Percentiles rank a stretch among this genome's conserved stretches.
Conservation (phyloP, 2,113 vertebrate species). For the Cheirogaleus medius region DNA sequence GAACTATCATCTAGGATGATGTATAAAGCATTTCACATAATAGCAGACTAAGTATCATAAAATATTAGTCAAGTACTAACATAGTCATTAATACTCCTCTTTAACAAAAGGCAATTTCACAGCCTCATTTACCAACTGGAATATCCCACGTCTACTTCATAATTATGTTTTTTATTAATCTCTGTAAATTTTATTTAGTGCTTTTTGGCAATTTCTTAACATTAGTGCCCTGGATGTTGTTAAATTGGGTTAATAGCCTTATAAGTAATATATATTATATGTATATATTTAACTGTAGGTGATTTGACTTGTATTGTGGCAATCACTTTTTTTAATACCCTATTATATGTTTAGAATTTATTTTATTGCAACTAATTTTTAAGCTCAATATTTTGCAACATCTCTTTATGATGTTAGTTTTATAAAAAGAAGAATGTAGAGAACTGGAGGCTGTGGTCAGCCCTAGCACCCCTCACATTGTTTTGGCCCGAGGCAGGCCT, state of each 20-base stretch:
- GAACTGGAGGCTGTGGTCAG: background rate
- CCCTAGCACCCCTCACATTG: slow-evolving; percentile 38
- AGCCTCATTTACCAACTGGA: slow-evolving; percentile 85
- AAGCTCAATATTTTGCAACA: slow-evolving; percentile 67
- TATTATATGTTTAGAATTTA: slow-evolving; percentile 73
- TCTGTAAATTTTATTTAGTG: slow-evolving; percentile 84
- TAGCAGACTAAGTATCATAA: slow-evolving; percentile 77
- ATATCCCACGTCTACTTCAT: slow-evolving; percentile 80
- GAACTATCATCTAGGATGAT: slow-evolving; percentile 71
- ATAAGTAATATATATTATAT: slow-evolving; percentile 73
- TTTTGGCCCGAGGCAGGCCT: slow-evolving; percentile 70
- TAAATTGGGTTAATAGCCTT: slow-evolving; percentile 82
- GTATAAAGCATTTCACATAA: slow-evolving; percentile 71
- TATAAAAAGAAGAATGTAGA: slow-evolving; percentile 64
- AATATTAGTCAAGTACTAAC: slow-evolving; percentile 81
- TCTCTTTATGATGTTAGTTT: slow-evolving; percentile 66
- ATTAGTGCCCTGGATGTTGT: slow-evolving; percentile 79
- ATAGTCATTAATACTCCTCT: slow-evolving; percentile 82
- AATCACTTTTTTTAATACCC: slow-evolving; percentile 70
- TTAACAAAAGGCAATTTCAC: slow-evolving; percentile 85
- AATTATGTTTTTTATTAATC: slow-evolving; percentile 86
- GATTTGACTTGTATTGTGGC: slow-evolving; percentile 65
- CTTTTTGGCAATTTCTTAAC: slow-evolving; percentile 82
- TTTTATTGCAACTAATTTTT: slow-evolving; percentile 73
- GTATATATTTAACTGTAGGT: slow-evolving; percentile 76